phyloP scores from a whole-genome alignment of 2,797 vertebrate species.

The Enteromius argenteus region DNA sequence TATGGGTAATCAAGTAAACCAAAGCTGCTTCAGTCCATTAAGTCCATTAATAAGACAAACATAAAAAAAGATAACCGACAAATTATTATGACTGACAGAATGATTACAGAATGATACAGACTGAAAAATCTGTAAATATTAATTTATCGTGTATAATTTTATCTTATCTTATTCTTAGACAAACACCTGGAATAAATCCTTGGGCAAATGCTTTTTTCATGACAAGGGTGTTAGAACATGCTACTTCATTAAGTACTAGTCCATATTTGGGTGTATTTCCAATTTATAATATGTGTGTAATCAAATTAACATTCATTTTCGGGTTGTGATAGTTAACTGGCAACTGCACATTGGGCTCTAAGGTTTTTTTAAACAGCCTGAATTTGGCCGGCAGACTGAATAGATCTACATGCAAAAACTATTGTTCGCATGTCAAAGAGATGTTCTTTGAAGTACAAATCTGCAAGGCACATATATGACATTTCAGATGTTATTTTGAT shows the following conservation, averaged over 20 bases:
- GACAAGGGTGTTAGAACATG: neutral
- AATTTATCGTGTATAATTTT: neutral
- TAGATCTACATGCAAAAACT: slow-evolving; percentile 23
- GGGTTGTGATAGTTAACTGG: neutral
- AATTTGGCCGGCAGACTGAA: neutral
- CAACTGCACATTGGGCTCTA: neutral
- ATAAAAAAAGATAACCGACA: neutral
- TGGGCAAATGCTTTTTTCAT: neutral
- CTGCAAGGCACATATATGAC: slow-evolving; percentile 56
- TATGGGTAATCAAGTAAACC: neutral
- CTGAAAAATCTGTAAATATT: neutral
- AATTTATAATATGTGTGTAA: neutral
- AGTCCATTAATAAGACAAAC: too few relatives aligned
- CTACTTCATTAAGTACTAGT: neutral
- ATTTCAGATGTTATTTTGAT: slow-evolving; percentile 39
- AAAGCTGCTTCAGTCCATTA: neutral
- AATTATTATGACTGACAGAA: neutral
- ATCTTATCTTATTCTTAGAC: neutral
- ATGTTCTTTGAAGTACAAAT: slow-evolving; percentile 77
- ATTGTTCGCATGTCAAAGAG: slow-evolving; percentile 71
- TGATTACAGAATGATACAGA: neutral
- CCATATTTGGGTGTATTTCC: neutral
- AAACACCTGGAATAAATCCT: neutral
- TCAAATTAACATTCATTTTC: neutral
- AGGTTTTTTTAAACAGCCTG: neutral